These are phyloP conservation scores for Pseudorhombus dupliciocellatus DNA, from an alignment of 2,113 vertebrate genomes.

Conservation along the genomic window DNA sequence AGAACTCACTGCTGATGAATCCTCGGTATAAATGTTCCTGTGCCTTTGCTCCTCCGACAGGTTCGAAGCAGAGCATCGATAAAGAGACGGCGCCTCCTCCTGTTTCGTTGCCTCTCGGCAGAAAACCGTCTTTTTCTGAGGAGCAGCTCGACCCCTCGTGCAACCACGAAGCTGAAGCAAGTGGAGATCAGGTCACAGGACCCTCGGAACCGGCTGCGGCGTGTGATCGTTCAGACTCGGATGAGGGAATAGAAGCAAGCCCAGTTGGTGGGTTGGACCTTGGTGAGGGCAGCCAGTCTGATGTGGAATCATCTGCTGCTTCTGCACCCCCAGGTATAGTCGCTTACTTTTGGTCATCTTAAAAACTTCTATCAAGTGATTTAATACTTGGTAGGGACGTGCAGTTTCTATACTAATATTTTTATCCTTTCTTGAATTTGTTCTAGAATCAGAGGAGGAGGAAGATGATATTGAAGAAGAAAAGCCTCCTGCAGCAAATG, in stretches of 20 bases:
- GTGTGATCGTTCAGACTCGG: not conserved
- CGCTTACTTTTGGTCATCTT: not conserved
- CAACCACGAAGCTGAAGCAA: not conserved
- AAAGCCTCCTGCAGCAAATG: not conserved
- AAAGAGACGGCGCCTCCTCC: rapidly evolving
- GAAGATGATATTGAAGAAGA: not conserved
- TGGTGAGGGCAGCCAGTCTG: too few species aligned
- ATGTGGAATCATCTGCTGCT: not conserved
- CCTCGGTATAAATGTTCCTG: not conserved
- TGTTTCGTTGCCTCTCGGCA: not conserved
- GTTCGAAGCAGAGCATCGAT: not conserved
- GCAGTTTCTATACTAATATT: not conserved
- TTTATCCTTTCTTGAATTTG: not conserved
- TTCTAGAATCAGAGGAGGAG: slow-evolving; percentile 28
- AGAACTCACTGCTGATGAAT: not conserved
- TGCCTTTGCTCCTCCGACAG: not conserved
- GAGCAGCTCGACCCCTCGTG: not conserved
- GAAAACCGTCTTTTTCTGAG: not conserved
- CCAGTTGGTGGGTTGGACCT: too few species aligned
- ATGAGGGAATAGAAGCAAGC: not conserved
- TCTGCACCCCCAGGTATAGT: slow-evolving; percentile 11
- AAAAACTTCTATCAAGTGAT: not conserved
- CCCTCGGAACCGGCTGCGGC: not conserved
- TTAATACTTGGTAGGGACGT: not conserved
- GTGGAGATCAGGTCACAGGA: not conserved